Conservation (phyloP, 2,797 vertebrate species). For the Girardinus metallicus region DNA sequence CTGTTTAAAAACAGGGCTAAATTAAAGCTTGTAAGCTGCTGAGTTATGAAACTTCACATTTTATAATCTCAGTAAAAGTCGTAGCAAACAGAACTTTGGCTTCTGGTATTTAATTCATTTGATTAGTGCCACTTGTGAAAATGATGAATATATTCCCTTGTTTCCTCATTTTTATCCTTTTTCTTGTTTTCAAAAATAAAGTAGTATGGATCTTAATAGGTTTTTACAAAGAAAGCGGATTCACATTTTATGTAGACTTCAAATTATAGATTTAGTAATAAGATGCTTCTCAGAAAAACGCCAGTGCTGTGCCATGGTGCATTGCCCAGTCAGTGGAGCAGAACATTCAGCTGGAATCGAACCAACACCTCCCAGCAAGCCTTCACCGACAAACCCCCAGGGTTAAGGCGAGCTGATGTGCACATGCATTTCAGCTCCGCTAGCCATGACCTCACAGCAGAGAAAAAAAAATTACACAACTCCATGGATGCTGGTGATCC, state of each 20-base stretch:
- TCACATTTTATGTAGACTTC: not conserved
- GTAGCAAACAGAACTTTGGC: not conserved
- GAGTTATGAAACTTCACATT: not conserved
- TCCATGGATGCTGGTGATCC: slow-evolving; percentile 7
- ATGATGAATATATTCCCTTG: not conserved
- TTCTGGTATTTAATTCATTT: not conserved
- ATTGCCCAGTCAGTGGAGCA: slow-evolving; percentile 64
- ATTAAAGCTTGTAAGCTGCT: not conserved
- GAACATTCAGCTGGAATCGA: slow-evolving; percentile 52
- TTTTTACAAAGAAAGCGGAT: not conserved
- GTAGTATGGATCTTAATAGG: too few relatives aligned
- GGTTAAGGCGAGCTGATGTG: slow-evolving; percentile 32
- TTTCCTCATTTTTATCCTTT: not conserved
- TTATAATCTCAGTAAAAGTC: not conserved
- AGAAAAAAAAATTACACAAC: not conserved
- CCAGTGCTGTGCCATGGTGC: slow-evolving; percentile 32
- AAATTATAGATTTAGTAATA: not conserved
- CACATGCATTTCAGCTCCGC: slow-evolving; percentile 3
- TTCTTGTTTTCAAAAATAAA: not conserved
- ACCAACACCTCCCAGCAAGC: slow-evolving; percentile 56
- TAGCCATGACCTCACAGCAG: not conserved
- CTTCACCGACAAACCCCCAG: slow-evolving; percentile 23
- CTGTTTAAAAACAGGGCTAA: not conserved
- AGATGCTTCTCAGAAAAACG: not conserved
- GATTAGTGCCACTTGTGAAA: not conserved